Base-by-base conservation (phyloP, 2,113 vertebrate species). In the Vulpes ferrilata region DNA sequence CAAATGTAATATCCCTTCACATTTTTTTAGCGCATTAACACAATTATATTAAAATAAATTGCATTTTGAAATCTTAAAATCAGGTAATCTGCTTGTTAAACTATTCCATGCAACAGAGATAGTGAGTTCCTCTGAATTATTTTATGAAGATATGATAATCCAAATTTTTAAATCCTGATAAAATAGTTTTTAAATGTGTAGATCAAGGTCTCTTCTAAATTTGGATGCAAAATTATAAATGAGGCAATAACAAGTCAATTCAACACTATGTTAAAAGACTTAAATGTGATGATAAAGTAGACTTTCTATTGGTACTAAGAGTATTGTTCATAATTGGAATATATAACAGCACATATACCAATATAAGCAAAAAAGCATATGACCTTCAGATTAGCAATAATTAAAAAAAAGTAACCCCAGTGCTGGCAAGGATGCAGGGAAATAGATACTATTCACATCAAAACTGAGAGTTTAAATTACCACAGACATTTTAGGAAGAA, bases 31-130 rank as follows among this genome's bases (percentile, higher is more conserved):
- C 53, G 59, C 43, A 78, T 22, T 43, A 83, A 90, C 78, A 57
- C n/a, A 93, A 79, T 71, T 30, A 23, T 27, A 93, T 43, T 91
- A 25, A 88, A 88, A 82, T 90, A 83, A 83, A 86, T 60, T 19
- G 4, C 35, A 85, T 62, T 88, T 88, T 22, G 62, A 95, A 88
- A 67, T 81, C 25, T 96, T 80, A 85, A 79, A 79, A 64, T 95
- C n/a, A 71, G 55, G 48, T 90, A 78, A 76, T 64, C 13, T 64
- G 9, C 0, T 51, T 73, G 43, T 15, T 48, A 92, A 94, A 65
- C 27, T 64, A 65, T 51, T 74, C 55, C 38, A 89, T 60, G 73
- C 11, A 65, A 65, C 11, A 57, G 43, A 65, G 35, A 48, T 8
- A 69, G 2, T 43, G 78, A 71, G 23, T 80, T 38, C 20, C n/a